phyloP scores from a whole-genome alignment of 2,888 invertebrate species.

The Philereme vetulata region DNA sequence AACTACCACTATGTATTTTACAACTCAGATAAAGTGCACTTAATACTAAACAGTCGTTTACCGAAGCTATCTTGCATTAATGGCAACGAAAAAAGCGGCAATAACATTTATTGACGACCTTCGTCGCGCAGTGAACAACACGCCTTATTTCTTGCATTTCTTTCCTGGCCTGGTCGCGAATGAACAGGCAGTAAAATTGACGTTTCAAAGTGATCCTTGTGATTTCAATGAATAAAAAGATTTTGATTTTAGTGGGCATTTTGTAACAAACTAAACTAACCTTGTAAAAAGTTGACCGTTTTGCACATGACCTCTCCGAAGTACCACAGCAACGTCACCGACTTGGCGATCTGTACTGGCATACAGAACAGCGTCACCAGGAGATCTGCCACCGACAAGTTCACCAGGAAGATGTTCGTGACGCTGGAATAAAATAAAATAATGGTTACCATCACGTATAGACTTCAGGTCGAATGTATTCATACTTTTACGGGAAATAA shows the following conservation, averaged over 20 bases:
- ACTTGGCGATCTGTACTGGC: constrained; percentile 88
- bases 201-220: too few species aligned
- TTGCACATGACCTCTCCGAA: constrained; percentile 90
- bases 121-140: too few species aligned
- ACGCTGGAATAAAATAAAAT: constrained; percentile 82
- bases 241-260: too few species aligned
- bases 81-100: too few species aligned
- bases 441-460: background rate
- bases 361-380: constrained; percentile 89
- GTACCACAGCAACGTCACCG: constrained; percentile 87
- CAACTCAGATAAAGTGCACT: constrained; percentile 18
- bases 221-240: too few species aligned
- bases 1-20: constrained; percentile 28
- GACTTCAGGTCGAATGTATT: background rate
- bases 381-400: constrained; percentile 88
- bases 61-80: background rate
- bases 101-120: too few species aligned
- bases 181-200: too few species aligned
- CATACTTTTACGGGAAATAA: too few species aligned
- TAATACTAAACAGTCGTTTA: constrained; percentile 3
- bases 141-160: too few species aligned
- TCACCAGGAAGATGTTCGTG: constrained; percentile 90
- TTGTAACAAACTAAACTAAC: constrained; percentile 60
- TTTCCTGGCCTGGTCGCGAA: too few species aligned
- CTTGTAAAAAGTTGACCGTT: constrained; percentile 88